phyloP scores from a whole-genome alignment of 2,113 vertebrate species.

The Halcyon malimbica region DNA sequence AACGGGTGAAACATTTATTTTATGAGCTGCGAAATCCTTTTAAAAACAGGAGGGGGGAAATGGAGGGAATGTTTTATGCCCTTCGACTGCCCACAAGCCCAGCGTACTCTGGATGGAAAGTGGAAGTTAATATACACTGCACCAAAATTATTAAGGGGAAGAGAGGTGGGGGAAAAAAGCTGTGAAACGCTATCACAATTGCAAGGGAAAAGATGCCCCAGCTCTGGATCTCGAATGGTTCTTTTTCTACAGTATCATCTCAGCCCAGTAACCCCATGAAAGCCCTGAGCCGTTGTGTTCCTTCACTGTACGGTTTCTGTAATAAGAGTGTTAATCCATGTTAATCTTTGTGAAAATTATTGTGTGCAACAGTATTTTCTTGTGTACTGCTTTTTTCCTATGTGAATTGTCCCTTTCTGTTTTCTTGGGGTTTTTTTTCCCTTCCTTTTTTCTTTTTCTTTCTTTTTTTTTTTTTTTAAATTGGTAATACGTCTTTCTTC shows the following conservation, averaged over 20 bases:
- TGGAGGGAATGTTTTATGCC: conserved; percentile 44
- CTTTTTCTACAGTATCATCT: conserved; percentile 76
- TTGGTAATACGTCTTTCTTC: conserved; percentile 72
- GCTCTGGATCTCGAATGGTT: conserved; percentile 32
- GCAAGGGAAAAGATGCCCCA: conserved; percentile 34
- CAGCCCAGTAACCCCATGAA: conserved; percentile 79
- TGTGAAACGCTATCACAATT: not conserved
- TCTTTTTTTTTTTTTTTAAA: conserved; percentile 67
- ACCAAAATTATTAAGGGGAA: conserved; percentile 47
- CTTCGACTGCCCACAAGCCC: conserved; percentile 50
- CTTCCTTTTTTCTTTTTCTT: conserved; percentile 18
- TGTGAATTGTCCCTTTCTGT: conserved; percentile 80
- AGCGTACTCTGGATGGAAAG: conserved; percentile 59
- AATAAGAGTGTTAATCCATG: conserved; percentile 87
- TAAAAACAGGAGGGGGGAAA: conserved; percentile 19
- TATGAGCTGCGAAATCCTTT: conserved; percentile 39
- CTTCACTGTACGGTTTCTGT: conserved; percentile 90
- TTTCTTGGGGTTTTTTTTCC: conserved; percentile 69
- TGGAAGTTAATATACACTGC: conserved; percentile 57
- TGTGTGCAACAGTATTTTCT: conserved; percentile 93
- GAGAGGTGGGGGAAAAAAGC: not conserved
- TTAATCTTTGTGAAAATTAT: conserved; percentile 91
- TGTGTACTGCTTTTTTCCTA: conserved; percentile 83
- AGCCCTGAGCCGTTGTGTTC: conserved; percentile 85
- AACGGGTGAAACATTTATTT: conserved; percentile 12